A percentile compares a stretch with the other conserved stretches of the same genome.
Conservation (phyloP, 2,797 vertebrate genomes). For the Poecilia picta region DNA sequence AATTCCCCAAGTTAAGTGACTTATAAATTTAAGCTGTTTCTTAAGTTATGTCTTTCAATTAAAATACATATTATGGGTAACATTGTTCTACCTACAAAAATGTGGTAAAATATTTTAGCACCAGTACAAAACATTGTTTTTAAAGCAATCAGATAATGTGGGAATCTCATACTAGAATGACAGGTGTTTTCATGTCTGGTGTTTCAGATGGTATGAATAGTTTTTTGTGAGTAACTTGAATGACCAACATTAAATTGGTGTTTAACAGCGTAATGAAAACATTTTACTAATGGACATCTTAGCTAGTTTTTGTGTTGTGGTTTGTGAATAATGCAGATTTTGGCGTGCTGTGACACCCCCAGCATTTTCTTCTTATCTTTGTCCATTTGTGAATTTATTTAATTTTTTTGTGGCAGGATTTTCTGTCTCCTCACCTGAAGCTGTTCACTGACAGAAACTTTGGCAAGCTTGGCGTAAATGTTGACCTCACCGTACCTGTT, state of each 20-base stretch:
- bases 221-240: neutral
- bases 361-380: neutral
- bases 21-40: neutral
- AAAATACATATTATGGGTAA: neutral
- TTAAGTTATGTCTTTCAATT: neutral
- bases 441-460: constrained; percentile 91
- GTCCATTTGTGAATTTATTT: neutral
- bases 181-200: neutral
- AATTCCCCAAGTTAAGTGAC: neutral
- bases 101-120: neutral
- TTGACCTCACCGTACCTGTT: constrained; percentile 87
- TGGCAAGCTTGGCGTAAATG: constrained; percentile 82
- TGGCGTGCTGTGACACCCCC: neutral
- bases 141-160: neutral
- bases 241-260: neutral
- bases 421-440: constrained; percentile 87
- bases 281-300: neutral
- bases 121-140: neutral
- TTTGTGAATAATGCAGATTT: neutral
- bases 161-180: neutral
- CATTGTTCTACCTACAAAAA: neutral
- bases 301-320: neutral
- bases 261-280: neutral
- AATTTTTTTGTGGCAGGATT: constrained; percentile 78
- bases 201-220: neutral